A percentile compares a stretch with the other conserved stretches of the same genome.
Evolutionary conservation across 2,113 vertebrate genomes (phyloP).

Genomic region (Petaurus breviceps): DNA sequence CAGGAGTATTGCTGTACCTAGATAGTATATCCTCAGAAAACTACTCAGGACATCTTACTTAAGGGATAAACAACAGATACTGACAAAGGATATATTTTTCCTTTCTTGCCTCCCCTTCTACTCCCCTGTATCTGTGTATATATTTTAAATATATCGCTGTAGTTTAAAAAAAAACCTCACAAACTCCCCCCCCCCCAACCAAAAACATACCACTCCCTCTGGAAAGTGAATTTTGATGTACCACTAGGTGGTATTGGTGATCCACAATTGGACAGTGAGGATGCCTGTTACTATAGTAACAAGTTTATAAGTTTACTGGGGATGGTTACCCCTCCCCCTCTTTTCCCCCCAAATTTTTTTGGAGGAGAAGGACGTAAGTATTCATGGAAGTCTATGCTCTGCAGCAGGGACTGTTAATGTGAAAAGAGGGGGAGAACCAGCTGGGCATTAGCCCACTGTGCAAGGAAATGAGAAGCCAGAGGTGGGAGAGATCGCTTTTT

Average conservation of each 20-base stretch:
- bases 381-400: constrained; percentile 52
- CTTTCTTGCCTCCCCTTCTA: neutral
- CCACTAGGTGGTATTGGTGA: constrained; percentile 69
- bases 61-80: neutral
- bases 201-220: neutral
- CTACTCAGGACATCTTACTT: neutral
- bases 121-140: neutral
- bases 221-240: fast-evolving
- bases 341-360: neutral
- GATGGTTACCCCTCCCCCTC: constrained; percentile 25
- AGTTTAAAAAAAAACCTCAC: too few species aligned
- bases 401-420: constrained; percentile 39
- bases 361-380: constrained; percentile 21
- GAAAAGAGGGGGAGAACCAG: constrained; percentile 10
- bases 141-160: neutral
- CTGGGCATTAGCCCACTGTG: neutral
- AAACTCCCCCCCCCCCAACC: too few species aligned
- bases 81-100: neutral
- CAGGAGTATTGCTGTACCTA: neutral
- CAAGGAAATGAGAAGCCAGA: neutral
- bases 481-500: neutral
- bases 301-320: constrained; percentile 40
- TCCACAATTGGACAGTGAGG: neutral
- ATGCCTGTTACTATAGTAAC: constrained; percentile 66
- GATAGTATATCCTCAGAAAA: neutral